Evolutionary conservation across 1,140 invertebrate genomes (phyloP), one percentile per base, ranked within the genome.

Genomic region (Aporrectodea caliginosa): DNA sequence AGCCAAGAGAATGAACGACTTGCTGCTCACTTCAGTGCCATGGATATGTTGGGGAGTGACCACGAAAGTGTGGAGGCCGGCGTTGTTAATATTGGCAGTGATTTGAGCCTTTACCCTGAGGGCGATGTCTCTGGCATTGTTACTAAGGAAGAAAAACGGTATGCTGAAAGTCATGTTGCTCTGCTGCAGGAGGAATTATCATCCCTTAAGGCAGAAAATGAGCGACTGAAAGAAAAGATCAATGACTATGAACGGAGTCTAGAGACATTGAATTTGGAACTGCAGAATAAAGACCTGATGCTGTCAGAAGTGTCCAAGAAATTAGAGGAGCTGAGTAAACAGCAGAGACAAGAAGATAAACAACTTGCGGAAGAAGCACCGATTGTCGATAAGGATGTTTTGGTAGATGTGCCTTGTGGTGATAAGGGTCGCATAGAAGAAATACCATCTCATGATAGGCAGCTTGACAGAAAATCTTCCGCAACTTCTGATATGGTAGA

Each of bases 1-100:
- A 76, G 35, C 31, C 29, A 29, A 30, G 75, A 76, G 43, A 76
- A 76, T 27, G 75, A 76, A 68, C 34, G 43, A 16, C 35, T 76
- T 16, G 12, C 22, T 22, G 43, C 43, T 6, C 43, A 58, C 22
- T 12, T 58, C 22, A 22, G 43, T 22, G 22, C 43, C 22, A 12
- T 58, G 43, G 22, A 58, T 6, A 6, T 58, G 6, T 58, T 22
- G 22, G 43, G 22, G 22, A 58, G 6, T 58, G 43, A 58, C 43
- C 6, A 58, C 22, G 43, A 58, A 12, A 22, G 22, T 58, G 43
- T 58, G 43, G 22, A 58, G 43, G 22, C 43, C 22, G 22, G 43
- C 22, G n/a, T n/a, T n/a, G n/a, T n/a, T n/a, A 22, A 58, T 12
- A 58, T 58, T 58, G 43, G 6, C 43, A 58, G 22, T 22, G 22